Evolutionary conservation across 1,140 invertebrate species (phyloP), one percentile per base, ranked within the genome.

Genomic region (Meloidogyne chitwoodi): DNA sequence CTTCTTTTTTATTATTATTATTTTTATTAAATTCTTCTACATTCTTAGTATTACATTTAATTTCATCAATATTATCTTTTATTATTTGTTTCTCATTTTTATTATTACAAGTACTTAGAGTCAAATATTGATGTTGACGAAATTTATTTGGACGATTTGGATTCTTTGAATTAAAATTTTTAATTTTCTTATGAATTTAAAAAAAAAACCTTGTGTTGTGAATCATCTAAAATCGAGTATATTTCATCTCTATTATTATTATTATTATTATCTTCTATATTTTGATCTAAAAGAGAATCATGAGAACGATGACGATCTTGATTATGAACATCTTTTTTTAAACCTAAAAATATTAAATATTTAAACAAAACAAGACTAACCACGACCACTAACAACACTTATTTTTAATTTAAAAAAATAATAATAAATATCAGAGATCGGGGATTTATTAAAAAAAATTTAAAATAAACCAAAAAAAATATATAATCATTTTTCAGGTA

Each of bases 271-370:
- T 64, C 24, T 22, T 31, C n/a, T 14, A 24, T 12, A n/a, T 14
- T 31, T 29, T 64, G 64, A 24, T 73, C 71, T 14, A 73, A 31
- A 34, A 73, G 44, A 27, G 71, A 73, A 22, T 73, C 71, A 61
- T 73, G 71, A 14, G 71, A 73, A 31, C 71, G 71, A 34, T 63
- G 71, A 31, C 34, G 38, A 26, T 73, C 56, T 64, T 73, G 71
- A n/a, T 61, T 71, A 61, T 8, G 62, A 19, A 2, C 16, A 31
- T 12, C 24, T 10, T 34, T 34, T 12, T 29, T 62, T 63, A 63
- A 63, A 72, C 64, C 29, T n/a, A 19, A 29, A 72, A 38, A 41
- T 71, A 19, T 24, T 19, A 26, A 29, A 61, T n/a, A 72, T 34
- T 12, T n/a, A 16, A 5, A 31, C 29, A 16, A 63, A 16, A 14